Base-by-base conservation (phyloP, 2,888 invertebrate species). In the Ctenicera cuprea region DNA sequence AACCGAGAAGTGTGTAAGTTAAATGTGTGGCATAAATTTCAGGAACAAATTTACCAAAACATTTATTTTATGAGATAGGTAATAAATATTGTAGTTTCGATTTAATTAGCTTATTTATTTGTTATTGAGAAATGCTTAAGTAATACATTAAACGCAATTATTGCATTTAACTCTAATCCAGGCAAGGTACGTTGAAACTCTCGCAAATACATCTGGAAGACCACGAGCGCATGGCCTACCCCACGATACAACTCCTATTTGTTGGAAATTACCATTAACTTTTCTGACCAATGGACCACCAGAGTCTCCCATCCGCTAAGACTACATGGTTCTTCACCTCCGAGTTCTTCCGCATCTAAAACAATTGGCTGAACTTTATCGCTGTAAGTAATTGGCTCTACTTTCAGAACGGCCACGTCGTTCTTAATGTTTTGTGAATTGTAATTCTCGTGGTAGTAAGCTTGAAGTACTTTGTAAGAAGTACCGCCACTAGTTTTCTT, bases 181-280 rank as follows among this genome's bases (percentile, higher is more conserved):
- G 37, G 84, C 78, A 0, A 79, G 61, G 75, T 86, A 87, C 30
- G 83, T 81, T 65, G 81, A 85, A 7, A 87, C 86, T 68, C 86
- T 82, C 2, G 87, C 87, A 71, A 85, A 87, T 3, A 88, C 86
- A 76, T 88, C 87, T 0, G 87, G 87, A 16, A 79, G 77, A 4
- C 87, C 87, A 76, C 80, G 82, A 0, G 89, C 90, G 75, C 90
- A 90, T 0, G 89, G 89, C 82, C 87, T 85, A 1, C 89, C 89
- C 89, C 89, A 90, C 0, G 90, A 90, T 0, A 89, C 89, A 12
- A 90, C 82, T 22, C 90, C 90, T 9, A 64, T 38, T 1, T 88
- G 82, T 0, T 74, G 80, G 1, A 45, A 7, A 3, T 1, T 16
- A 45, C 80, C 82, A 0, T 80, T 83, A 8, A 0, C 16, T 1